Evolutionary conservation across 2,113 vertebrate genomes (phyloP).

Genomic region (Gila orcuttii): DNA sequence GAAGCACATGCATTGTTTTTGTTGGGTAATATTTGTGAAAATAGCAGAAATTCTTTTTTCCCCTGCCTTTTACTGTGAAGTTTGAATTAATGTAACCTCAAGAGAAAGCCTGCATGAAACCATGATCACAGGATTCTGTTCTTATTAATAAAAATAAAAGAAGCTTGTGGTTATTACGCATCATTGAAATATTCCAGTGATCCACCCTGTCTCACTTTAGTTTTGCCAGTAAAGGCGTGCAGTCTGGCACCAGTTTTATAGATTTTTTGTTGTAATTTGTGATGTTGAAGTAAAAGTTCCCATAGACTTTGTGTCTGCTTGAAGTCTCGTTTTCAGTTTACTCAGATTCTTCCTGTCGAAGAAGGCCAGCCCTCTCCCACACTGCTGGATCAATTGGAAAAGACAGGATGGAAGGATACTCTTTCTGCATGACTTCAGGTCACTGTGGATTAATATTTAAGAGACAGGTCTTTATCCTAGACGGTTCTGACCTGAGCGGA

Average conservation of each 20-base stretch:
- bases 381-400: constrained; percentile 23
- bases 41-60: neutral
- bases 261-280: constrained; percentile 13
- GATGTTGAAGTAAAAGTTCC: constrained; percentile 37
- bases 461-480: neutral
- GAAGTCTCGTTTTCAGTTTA: constrained; percentile 47
- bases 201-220: constrained; percentile 9
- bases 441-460: constrained; percentile 12
- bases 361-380: constrained; percentile 27
- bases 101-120: neutral
- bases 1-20: neutral
- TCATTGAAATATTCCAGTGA: constrained; percentile 24
- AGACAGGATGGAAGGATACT: constrained; percentile 24
- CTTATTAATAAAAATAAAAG: constrained; percentile 16
- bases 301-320: constrained; percentile 43
- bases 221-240: constrained; percentile 13
- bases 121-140: constrained; percentile 22
- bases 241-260: neutral
- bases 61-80: neutral
- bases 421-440: constrained; percentile 11
- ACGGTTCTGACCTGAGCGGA: neutral
- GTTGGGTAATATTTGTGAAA: neutral
- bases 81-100: neutral
- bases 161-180: constrained; percentile 14
- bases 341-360: constrained; percentile 42